Base-by-base conservation (phyloP, 2,113 vertebrate species). In the Hippocampus abdominalis region DNA sequence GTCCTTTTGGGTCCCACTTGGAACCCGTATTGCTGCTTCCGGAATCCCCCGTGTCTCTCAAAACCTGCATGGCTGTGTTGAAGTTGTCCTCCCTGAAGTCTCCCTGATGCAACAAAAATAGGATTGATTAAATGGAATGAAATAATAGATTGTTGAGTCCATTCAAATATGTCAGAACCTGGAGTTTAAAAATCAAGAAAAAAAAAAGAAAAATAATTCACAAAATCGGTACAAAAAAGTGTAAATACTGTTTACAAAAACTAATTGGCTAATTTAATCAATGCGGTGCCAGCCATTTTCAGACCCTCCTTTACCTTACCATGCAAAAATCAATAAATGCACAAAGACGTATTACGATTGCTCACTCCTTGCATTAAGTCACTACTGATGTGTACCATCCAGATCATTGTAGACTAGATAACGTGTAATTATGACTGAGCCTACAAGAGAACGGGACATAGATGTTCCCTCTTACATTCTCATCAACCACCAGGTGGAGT, bases 81-180 rank as follows among this genome's bases (percentile, higher is more conserved):
- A 99, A 99, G 86, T 99, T 99, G 81, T 99, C 97, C 87, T 99
- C 97, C 85, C 97, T 92, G 85, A 99, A 99, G 81, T 99, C 97
- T 16, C 97, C 96, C 97, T 99, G 77, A 60, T 74, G 68, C 53
- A 8, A 61, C 60, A n/a, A 7, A 61, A 3, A 70, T 18, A 9
- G 42, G 12, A 42, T 40, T 13, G 12, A 16, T 23, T 68, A 11
- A 54, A 56, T 13, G 48, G 56, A 2, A 46, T 25, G 15, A 27
- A 46, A 64, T 12, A 13, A 3, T n/a, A 8, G 8, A 39, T 21
- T 10, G 21, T 36, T 62, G 60, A n/a, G 36, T 36, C 8, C 21
- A 61, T 21, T 3, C 8, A 62, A 62, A 36, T 63, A 56, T 3
- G 11, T 4, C 10, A 56, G n/a, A 54, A 54, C 2, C 21, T 54